Evolutionary conservation across 2,888 invertebrate genomes (phyloP).

Genomic region (Epistrophella euchroma): DNA sequence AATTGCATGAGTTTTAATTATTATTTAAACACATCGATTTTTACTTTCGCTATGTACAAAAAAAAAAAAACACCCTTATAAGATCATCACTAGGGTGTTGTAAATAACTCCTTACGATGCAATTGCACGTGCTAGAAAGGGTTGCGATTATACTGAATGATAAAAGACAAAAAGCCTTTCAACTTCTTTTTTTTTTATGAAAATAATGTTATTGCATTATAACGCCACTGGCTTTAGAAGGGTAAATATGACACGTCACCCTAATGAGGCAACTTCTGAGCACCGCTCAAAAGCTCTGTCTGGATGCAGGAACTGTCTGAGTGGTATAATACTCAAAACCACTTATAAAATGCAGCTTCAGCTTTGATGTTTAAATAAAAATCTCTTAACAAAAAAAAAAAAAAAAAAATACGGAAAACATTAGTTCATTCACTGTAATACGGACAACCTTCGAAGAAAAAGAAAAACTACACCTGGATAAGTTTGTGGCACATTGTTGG

Average conservation of each 20-base stretch:
- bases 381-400: neutral
- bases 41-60: neutral
- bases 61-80: neutral
- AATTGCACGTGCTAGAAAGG: conserved; percentile 15
- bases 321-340: conserved; percentile 39
- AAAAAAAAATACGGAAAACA: conserved; percentile 21
- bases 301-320: conserved; percentile 29
- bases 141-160: neutral
- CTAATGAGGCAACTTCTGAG: conserved; percentile 31
- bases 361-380: conserved; percentile 49
- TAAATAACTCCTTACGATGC: conserved; percentile 22
- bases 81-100: neutral
- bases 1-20: conserved; percentile 2
- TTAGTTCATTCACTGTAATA: conserved; percentile 42
- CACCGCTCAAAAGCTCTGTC: conserved; percentile 11
- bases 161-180: conserved; percentile 29
- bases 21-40: conserved; percentile 28
- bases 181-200: conserved; percentile 19
- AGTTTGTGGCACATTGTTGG: conserved; percentile 8
- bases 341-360: conserved; percentile 39
- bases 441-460: conserved; percentile 28
- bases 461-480: conserved; percentile 47
- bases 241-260: conserved; percentile 18
- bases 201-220: conserved; percentile 48
- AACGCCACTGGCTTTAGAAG: conserved; percentile 19